Base-by-base conservation (phyloP, 2,888 invertebrate species). In the Diploptera punctata region DNA sequence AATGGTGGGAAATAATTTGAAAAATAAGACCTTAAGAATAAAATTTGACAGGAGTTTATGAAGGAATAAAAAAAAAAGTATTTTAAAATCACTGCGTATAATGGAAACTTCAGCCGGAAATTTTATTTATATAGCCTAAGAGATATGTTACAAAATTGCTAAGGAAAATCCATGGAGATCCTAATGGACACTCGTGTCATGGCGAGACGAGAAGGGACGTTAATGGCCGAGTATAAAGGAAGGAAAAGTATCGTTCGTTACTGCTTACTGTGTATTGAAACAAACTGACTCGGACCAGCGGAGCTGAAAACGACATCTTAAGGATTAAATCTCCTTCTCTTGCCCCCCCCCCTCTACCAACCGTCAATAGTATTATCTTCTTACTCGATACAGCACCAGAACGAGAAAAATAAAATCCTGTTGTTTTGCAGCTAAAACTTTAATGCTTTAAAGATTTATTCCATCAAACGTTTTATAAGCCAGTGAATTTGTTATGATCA, bases 271-370 rank as follows among this genome's bases (percentile, higher is more conserved):
- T 44, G 29, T 65, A 65, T 65, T 44, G 65, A 65, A 65, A 65
- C 65, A 65, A 65, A 65, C 65, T 31, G 47, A 29, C 29, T 21
- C 33, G 38, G 61, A 2, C 47, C 65, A 65, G 26, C 18, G 47
- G 47, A 65, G 65, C 65, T 65, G 65, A 65, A 65, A 65, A 65
- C 65, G 65, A 65, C 65, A 47, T 47, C 65, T 47, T n/a, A 65
- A 29, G 44, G 65, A 65, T 47, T 65, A 65, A 43, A 43, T 29
- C 47, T 47, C 24, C 24, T n/a, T n/a, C 24, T 16, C 2, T 13
- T 16, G 3, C 5, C 7, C 54, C 54, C 24, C 16, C 2, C 52
- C 52, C 52, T n/a, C n/a, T n/a, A n/a, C n/a, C n/a, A n/a, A 5
- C 18, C 52, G 4, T 10, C 10, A 21, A 24, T 29, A n/a, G 29